Conservation (phyloP, 2,113 vertebrate genomes). For the Dasyurus viverrinus region DNA sequence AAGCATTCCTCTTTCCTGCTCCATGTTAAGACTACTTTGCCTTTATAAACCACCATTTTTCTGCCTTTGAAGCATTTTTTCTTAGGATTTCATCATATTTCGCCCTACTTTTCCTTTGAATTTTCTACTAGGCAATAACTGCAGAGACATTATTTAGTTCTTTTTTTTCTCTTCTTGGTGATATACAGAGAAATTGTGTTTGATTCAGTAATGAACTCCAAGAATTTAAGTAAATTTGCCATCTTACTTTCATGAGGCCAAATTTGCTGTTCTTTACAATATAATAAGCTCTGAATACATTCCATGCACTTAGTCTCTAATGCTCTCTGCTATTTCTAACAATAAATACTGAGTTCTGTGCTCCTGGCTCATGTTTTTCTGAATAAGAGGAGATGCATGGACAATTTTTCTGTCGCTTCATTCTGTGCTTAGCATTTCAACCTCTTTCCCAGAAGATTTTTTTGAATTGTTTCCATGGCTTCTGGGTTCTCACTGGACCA, state of each 20-base stretch:
- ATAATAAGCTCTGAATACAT: constrained; percentile 59
- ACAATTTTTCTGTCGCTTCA: constrained; percentile 52
- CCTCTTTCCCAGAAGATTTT: constrained; percentile 39
- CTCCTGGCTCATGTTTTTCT: constrained; percentile 61
- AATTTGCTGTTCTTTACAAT: constrained; percentile 66
- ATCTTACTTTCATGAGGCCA: constrained; percentile 71
- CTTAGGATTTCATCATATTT: constrained; percentile 61
- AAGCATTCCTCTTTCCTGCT: not conserved
- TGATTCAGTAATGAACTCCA: constrained; percentile 59
- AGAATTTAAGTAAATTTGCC: constrained; percentile 73
- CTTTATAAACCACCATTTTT: constrained; percentile 34
- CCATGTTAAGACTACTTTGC: not conserved
- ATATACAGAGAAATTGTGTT: constrained; percentile 66
- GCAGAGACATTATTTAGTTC: constrained; percentile 70
- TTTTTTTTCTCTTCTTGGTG: constrained; percentile 46
- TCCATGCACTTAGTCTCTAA: constrained; percentile 50
- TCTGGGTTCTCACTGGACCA: constrained; percentile 17
- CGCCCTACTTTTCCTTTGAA: constrained; percentile 38
- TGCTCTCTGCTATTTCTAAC: constrained; percentile 51
- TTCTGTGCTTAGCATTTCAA: constrained; percentile 60
- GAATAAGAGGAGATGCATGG: constrained; percentile 63
- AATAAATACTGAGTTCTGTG: constrained; percentile 51
- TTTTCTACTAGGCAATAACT: constrained; percentile 60
- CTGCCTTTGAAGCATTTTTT: constrained; percentile 55
- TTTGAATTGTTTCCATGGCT: not conserved